Evolutionary conservation across 1,140 invertebrate species (phyloP), one percentile per base, ranked within the genome.

Genomic region (Oryzaephilus surinamensis): DNA sequence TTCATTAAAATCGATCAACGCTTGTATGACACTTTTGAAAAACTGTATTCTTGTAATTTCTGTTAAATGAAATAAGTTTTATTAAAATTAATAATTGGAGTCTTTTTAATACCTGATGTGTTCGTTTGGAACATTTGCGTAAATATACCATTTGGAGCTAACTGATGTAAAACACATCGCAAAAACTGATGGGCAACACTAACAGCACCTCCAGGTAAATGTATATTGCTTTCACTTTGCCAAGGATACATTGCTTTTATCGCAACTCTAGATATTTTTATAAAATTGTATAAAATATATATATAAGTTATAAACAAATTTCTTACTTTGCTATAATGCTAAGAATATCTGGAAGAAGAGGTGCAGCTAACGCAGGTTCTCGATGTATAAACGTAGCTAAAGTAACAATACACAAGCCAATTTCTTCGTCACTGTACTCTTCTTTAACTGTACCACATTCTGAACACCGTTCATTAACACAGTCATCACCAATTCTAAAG

Each of bases 131-230:
- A 98, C 50, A 99, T 81, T 70, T 97, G 94, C 35, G 90, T 70
- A 62, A 97, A 97, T 34, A 99, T 84, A 39, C 92, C 92, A 65
- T 97, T 94, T 0, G 91, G 90, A 7, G 91, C 88, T 16, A 99
- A 65, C 64, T 98, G 94, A 65, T 99, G 94, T 19, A 99, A 71
- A 35, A 94, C 83, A 62, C 95, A 97, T 48, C 96, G 76, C 26
- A 99, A 68, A 66, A 99, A 97, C 64, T 99, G 96, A 62, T 94
- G 81, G 1, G 94, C 93, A 24, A 97, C 90, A 61, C 90, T 95
- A 32, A 86, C 77, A 2, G 85, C 84, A 42, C 86, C 84, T 41
- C 89, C 88, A 6, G 90, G 88, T 44, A 95, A 64, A 49, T 91
- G 84, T 39, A 86, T 79, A 55, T 80, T 84, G 50, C 75, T 86